Evolutionary conservation across 2,888 invertebrate species (phyloP).

Genomic region (Suillia variegata): DNA sequence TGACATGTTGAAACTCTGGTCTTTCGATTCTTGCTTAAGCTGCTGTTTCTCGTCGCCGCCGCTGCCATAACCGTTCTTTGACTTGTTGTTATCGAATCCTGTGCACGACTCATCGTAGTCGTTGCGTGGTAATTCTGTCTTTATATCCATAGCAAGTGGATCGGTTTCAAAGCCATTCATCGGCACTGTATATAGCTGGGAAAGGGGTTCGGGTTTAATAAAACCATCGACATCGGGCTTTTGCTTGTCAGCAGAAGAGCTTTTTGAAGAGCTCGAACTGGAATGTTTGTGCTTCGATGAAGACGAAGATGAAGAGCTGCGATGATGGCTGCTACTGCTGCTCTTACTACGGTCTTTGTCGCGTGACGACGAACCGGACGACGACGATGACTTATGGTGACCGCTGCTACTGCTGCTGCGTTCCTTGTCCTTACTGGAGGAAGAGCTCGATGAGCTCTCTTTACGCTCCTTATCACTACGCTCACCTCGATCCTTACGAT

Average conservation of each 20-base stretch:
- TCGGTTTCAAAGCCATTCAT: slow-evolving; percentile 37
- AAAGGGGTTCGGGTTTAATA: slow-evolving; percentile 50
- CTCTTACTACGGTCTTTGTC: slow-evolving; percentile 56
- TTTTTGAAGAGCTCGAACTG: slow-evolving; percentile 49
- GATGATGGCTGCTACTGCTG: slow-evolving; percentile 60
- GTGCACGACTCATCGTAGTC: slow-evolving; percentile 48
- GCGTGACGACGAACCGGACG: slow-evolving; percentile 50
- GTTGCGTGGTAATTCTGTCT: slow-evolving; percentile 27
- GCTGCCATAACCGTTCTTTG: slow-evolving; percentile 47
- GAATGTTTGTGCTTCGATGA: slow-evolving; percentile 61
- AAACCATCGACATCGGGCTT: slow-evolving; percentile 45
- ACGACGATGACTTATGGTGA: slow-evolving; percentile 54
- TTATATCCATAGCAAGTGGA: slow-evolving; percentile 21
- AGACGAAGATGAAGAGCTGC: slow-evolving; percentile 53
- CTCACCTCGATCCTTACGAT: slow-evolving; percentile 60
- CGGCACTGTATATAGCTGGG: slow-evolving; percentile 37
- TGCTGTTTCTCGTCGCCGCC: slow-evolving; percentile 43
- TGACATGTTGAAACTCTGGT: slow-evolving; percentile 61
- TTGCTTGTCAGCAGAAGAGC: slow-evolving; percentile 48
- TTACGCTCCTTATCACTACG: slow-evolving; percentile 57
- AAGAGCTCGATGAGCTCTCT: slow-evolving; percentile 50
- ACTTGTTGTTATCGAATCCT: slow-evolving; percentile 33
- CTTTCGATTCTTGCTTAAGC: slow-evolving; percentile 50
- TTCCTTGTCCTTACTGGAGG: slow-evolving; percentile 54
- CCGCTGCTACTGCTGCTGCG: no score